Base-by-base conservation (phyloP, 2,113 vertebrate genomes). In the Istiophorus platypterus region DNA sequence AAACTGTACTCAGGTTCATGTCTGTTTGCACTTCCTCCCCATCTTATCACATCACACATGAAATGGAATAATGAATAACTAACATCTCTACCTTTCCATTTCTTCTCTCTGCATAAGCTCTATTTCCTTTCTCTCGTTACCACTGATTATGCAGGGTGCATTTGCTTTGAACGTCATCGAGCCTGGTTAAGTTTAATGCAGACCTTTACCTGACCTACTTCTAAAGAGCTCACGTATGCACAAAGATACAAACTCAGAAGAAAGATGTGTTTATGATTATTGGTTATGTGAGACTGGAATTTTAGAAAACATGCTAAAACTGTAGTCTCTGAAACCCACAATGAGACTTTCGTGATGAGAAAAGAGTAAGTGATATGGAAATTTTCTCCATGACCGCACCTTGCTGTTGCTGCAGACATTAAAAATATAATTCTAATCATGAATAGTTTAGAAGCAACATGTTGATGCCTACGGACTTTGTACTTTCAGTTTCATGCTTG, bases 131-230 rank as follows among this genome's bases (percentile, higher is more conserved):
- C 34, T 49, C 31, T 54, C 39, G 65, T 76, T 47, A 34, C 52
- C 57, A 37, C 73, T 73, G 29, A 90, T 83, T 80, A 80, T 89
- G 51, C 75, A 4, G 39, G 79, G 65, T 52, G 67, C 26, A 37
- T 78, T 87, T 76, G 63, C 59, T 92, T 91, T 89, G 79, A 90
- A 91, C 89, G 47, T 51, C 66, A 0, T 72, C 24, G 14, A 59
- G 62, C 31, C 72, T 20, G 73, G 73, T 71, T 92, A 76, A 78
- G 89, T 86, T 61, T 76, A 64, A 92, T 84, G 72, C 80, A 78
- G 77, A 27, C 76, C 78, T 72, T 39, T 77, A 47, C 56, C 73
- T 90, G 88, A 91, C 90, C 91, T 88, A 86, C 87, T 91, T 94
- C 72, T 86, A 11, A 58, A 31, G 11, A 2, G 1, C 65, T 73